These are phyloP conservation scores for Alectura lathami DNA, from an alignment of 2,113 vertebrate species.

Conservation along the genomic window DNA sequence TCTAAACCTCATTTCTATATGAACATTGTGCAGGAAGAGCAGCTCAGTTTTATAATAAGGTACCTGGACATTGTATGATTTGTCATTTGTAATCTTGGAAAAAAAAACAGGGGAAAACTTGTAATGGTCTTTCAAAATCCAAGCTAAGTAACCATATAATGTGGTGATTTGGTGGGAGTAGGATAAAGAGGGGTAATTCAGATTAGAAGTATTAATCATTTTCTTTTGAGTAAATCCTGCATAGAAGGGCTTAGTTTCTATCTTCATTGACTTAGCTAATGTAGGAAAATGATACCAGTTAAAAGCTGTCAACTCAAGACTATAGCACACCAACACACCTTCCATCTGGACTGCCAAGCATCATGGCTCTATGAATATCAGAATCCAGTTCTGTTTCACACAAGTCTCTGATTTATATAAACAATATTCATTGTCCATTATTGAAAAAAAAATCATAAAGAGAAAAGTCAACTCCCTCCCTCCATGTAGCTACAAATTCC, in stretches of 20 bases:
- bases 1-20: background rate
- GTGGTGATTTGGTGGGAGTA: background rate
- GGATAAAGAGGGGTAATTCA: background rate
- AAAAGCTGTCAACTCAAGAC: background rate
- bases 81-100: background rate
- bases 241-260: background rate
- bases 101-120: background rate
- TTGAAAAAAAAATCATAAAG: background rate
- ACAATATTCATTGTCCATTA: background rate
- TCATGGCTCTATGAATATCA: background rate
- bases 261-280: background rate
- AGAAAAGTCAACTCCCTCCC: background rate
- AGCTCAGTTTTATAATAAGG: background rate
- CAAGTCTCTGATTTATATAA: background rate
- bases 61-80: background rate
- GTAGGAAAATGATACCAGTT: background rate
- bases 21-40: background rate
- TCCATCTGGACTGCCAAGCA: background rate
- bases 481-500: background rate
- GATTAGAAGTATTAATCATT: background rate
- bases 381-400: background rate
- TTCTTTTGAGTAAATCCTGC: background rate
- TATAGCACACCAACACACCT: background rate
- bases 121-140: background rate
- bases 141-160: background rate